A percentile compares a stretch with the other conserved stretches of the same genome.
phyloP scores from a whole-genome alignment of 2,113 vertebrate genomes.

The Pandion haliaetus region DNA sequence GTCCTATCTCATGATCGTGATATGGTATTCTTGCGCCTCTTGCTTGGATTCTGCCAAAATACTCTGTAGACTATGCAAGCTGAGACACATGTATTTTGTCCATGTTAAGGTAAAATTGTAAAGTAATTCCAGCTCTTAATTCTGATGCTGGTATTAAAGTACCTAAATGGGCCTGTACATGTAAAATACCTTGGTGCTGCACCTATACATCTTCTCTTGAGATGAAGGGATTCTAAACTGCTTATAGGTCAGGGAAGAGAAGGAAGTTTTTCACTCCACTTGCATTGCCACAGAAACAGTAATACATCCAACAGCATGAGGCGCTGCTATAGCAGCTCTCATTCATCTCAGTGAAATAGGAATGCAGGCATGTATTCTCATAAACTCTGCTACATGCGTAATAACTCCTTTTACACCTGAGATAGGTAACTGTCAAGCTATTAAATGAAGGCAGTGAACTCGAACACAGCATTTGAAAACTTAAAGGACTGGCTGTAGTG shows the following conservation, averaged over 20 bases:
- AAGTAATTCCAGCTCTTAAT: not conserved
- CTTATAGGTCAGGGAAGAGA: not conserved
- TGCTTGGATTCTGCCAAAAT: not conserved
- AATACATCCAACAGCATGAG: accelerated
- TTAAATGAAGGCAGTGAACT: not conserved
- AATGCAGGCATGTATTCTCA: not conserved
- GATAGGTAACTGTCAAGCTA: not conserved
- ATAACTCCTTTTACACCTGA: not conserved
- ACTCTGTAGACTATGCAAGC: not conserved
- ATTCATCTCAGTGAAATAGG: not conserved
- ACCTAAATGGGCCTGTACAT: not conserved
- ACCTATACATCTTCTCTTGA: not conserved
- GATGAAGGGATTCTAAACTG: not conserved
- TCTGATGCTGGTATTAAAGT: not conserved
- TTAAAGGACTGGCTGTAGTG: not conserved
- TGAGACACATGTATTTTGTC: not conserved
- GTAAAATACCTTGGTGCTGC: not conserved
- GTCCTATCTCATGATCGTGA: not conserved
- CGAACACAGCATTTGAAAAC: not conserved
- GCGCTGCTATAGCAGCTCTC: not conserved
- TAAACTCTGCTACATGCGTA: not conserved
- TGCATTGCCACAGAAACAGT: not conserved
- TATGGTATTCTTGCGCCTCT: not conserved
- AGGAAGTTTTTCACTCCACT: not conserved
- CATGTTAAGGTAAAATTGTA: not conserved